These are phyloP conservation scores for Mus spicilegus DNA, from an alignment of 2,113 vertebrate species.

Conservation along the genomic window DNA sequence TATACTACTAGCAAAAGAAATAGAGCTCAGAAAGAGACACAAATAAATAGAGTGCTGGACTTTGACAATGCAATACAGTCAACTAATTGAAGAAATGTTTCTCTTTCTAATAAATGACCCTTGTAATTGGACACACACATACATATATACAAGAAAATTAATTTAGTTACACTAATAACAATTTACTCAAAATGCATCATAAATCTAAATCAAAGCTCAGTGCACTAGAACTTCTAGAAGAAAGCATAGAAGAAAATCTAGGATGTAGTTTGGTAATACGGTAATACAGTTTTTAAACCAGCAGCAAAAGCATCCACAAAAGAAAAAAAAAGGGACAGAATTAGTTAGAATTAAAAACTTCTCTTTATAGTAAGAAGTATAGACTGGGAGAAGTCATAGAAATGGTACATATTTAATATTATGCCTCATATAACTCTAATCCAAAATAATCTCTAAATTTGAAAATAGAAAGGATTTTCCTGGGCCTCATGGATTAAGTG, in stretches of 20 bases:
- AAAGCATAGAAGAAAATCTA: not conserved
- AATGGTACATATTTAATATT: not conserved
- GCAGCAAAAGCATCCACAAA: not conserved
- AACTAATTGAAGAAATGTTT: not conserved
- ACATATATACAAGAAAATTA: not conserved
- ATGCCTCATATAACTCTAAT: not conserved
- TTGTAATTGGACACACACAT: not conserved
- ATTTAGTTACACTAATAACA: conserved; percentile 5
- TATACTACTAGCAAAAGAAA: not conserved
- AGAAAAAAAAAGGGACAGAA: not conserved
- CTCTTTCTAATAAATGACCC: not conserved
- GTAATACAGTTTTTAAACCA: not conserved
- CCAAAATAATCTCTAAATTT: not conserved
- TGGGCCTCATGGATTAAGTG: too few relatives aligned
- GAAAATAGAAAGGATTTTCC: not conserved
- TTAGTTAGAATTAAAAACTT: not conserved
- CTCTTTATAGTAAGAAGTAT: not conserved
- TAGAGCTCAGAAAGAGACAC: not conserved
- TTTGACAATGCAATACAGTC: not conserved
- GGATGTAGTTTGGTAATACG: not conserved
- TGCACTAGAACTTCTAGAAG: not conserved
- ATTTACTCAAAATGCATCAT: not conserved
- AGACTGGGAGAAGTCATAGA: not conserved
- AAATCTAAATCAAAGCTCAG: not conserved
- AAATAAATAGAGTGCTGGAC: not conserved